Percentiles rank a stretch among this genome's conserved stretches.
Evolutionary conservation across 1,140 invertebrate genomes (phyloP).

Genomic region (Euura lappo): DNA sequence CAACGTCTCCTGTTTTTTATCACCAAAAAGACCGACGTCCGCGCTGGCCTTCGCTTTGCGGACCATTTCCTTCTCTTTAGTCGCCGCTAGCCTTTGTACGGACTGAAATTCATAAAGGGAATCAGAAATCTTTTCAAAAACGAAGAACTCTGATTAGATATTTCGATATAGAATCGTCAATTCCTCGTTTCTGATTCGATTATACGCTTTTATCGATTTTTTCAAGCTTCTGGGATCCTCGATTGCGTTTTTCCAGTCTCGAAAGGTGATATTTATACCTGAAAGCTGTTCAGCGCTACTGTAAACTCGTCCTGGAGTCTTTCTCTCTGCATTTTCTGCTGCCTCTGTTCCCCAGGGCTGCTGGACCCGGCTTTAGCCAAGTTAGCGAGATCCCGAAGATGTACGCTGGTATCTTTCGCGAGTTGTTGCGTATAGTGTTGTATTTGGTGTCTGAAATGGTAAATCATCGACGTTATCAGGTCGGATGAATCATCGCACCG

Average conservation of each 20-base stretch:
- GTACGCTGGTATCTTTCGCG: conserved; percentile 90
- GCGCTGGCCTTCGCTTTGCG: conserved; percentile 68
- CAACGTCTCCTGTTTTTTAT: conserved; percentile 65
- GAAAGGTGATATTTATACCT: conserved; percentile 56
- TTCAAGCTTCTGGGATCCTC: too few relatives aligned
- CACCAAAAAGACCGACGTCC: conserved; percentile 61
- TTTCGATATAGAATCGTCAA: not conserved
- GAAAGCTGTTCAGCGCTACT: conserved; percentile 88
- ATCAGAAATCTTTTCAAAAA: not conserved
- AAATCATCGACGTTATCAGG: too few relatives aligned
- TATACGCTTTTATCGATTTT: too few relatives aligned
- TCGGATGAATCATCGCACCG: not conserved
- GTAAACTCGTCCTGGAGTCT: conserved; percentile 94
- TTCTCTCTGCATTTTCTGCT: conserved; percentile 90
- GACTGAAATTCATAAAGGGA: conserved; percentile 47
- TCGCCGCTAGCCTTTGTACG: conserved; percentile 79
- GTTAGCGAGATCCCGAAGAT: conserved; percentile 78
- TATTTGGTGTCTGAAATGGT: conserved; percentile 79
- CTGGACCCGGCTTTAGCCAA: conserved; percentile 55
- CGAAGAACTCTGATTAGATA: conserved; percentile 10
- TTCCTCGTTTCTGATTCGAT: not conserved
- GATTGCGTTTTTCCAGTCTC: too few relatives aligned
- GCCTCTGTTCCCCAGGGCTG: conserved; percentile 69
- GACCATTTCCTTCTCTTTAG: conserved; percentile 85
- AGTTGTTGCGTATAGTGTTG: conserved; percentile 95